Conservation (phyloP, 2,888 invertebrate species). For the Ectropis crepuscularia region DNA sequence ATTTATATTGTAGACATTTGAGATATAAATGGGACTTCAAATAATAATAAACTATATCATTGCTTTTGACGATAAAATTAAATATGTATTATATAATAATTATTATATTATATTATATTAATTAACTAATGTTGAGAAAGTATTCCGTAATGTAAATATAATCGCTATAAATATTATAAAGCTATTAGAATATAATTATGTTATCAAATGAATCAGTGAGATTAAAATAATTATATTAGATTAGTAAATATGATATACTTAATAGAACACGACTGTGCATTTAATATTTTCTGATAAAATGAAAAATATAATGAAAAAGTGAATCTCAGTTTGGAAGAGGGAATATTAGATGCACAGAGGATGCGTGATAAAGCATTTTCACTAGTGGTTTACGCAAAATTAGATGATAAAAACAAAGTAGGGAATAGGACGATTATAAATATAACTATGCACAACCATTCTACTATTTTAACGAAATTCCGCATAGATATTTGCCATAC, state of each 20-base stretch:
- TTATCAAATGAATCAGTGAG: conserved; percentile 81
- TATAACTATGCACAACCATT: conserved; percentile 69
- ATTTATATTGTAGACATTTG: conserved; percentile 11
- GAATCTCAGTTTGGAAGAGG: conserved; percentile 65
- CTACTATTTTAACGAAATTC: conserved; percentile 53
- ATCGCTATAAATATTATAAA: conserved; percentile 72
- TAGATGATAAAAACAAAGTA: conserved; percentile 63
- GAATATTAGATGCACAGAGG: conserved; percentile 67
- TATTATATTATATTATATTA: not conserved
- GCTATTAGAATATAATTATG: conserved; percentile 74
- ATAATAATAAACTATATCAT: conserved; percentile 46
- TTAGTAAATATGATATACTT: conserved; percentile 47
- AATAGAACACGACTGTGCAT: conserved; percentile 57
- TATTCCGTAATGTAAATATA: conserved; percentile 74
- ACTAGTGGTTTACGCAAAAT: conserved; percentile 67
- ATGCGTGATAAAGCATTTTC: conserved; percentile 57
- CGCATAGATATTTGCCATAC: conserved; percentile 58
- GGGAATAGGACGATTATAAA: conserved; percentile 61
- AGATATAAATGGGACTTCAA: conserved; percentile 28
- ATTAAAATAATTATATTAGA: conserved; percentile 75
- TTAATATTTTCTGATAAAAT: conserved; percentile 61
- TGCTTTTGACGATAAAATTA: conserved; percentile 54
- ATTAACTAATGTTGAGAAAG: conserved; percentile 49
- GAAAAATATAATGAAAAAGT: conserved; percentile 15
- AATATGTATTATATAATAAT: conserved; percentile 25